Evolutionary conservation across 2,797 vertebrate species (phyloP), one percentile per base, ranked within the genome.

Genomic region (Urosaurus nigricauda): DNA sequence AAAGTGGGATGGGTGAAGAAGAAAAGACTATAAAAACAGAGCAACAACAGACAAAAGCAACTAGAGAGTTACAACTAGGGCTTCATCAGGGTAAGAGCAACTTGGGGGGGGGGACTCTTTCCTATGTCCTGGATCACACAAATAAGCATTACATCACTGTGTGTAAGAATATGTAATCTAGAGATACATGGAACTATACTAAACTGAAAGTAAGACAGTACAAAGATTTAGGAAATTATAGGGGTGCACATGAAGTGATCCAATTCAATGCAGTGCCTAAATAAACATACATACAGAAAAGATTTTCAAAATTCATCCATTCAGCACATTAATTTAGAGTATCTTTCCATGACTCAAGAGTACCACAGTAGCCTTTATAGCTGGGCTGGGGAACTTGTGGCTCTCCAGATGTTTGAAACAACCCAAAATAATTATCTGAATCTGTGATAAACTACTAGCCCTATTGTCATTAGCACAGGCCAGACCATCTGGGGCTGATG

Each of bases 1-100:
- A 91, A 92, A 92, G 89, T 81, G 93, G 94, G 24, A 43, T 40
- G 71, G 70, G 29, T 47, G 83, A 74, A n/a, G 56, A 58, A 88
- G 82, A 63, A 73, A 63, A 70, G 16, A 13, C 24, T 2, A 40
- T 51, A 63, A 92, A 68, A 85, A 93, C 90, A 90, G 93, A 94
- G 92, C 85, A 85, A 87, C 82, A 73, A 88, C 68, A 32, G 92
- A 90, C 70, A 88, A 24, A 1, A 1, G 60, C 0, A 0, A 3
- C 81, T 51, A 12, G 77, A 84, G 85, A 88, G 13, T 53, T 73
- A 68, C 19, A 3, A 40, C 19, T 58, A 71, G 43, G 87, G 87
- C 89, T 87, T 9, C 53, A 56, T 71, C 1, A 0, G 0, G 29
- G 53, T 56, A 74, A 4, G 0, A 58, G 24, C 43, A 58, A 1